These are phyloP conservation scores for Cynopterus brachyotis DNA, from an alignment of 2,113 vertebrate species.

Conservation along the genomic window DNA sequence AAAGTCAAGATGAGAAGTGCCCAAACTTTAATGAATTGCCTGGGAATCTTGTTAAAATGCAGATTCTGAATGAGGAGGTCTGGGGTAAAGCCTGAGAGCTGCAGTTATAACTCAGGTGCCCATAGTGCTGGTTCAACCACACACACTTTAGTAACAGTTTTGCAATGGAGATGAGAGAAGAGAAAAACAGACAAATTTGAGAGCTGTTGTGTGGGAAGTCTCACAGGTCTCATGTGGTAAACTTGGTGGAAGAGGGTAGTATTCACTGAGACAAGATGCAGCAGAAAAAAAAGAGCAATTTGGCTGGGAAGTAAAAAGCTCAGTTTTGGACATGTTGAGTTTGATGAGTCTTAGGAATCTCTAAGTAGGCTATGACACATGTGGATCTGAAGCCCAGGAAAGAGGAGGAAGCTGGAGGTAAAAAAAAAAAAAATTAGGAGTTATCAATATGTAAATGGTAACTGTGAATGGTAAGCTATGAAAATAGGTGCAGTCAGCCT, in stretches of 20 bases:
- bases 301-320: background rate
- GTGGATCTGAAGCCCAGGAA: slow-evolving; percentile 26
- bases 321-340: background rate
- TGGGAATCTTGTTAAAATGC: background rate
- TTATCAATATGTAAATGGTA: background rate
- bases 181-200: background rate
- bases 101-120: background rate
- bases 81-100: background rate
- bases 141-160: background rate
- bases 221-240: background rate
- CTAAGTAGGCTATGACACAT: background rate
- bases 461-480: background rate
- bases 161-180: background rate
- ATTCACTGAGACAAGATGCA: background rate
- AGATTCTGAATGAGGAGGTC: background rate
- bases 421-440: background rate
- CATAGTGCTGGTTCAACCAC: background rate
- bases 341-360: slow-evolving; percentile 22
- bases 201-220: background rate
- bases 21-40: background rate
- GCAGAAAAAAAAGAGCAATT: background rate
- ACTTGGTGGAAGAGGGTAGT: background rate
- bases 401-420: slow-evolving; percentile 1
- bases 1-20: background rate
- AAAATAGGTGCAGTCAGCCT: background rate